phyloP scores from a whole-genome alignment of 2,113 vertebrate genomes.

The Recurvirostra avosetta region DNA sequence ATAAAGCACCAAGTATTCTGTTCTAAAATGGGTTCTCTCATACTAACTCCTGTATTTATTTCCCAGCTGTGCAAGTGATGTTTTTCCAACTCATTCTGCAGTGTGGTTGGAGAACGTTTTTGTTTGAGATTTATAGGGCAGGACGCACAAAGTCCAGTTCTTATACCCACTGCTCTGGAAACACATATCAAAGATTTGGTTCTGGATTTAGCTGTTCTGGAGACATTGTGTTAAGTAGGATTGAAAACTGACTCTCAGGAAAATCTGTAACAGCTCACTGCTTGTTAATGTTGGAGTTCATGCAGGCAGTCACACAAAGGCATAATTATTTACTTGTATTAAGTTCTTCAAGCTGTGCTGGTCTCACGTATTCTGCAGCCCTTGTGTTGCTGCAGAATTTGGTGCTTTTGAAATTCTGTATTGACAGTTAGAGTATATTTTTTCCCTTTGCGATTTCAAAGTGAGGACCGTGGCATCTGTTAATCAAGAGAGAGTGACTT shows the following conservation, averaged over 20 bases:
- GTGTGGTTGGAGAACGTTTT: not conserved
- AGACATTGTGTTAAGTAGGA: not conserved
- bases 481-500: slow-evolving; percentile 19
- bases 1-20: not conserved
- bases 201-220: not conserved
- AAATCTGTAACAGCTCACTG: not conserved
- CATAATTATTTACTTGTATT: slow-evolving; percentile 34
- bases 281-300: slow-evolving; percentile 19
- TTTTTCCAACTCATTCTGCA: not conserved
- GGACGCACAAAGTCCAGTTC: not conserved
- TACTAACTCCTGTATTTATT: not conserved
- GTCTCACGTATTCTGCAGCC: not conserved
- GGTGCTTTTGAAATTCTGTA: slow-evolving; percentile 2
- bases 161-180: not conserved
- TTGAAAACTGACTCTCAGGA: not conserved
- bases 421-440: slow-evolving; percentile 19
- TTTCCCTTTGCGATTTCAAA: slow-evolving; percentile 19
- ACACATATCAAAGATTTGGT: not conserved
- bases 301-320: slow-evolving; percentile 11
- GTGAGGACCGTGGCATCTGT: not conserved
- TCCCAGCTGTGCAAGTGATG: not conserved
- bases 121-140: not conserved
- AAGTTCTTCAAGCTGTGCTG: slow-evolving; percentile 51
- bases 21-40: not conserved
- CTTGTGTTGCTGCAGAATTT: slow-evolving; percentile 9